phyloP scores from a whole-genome alignment of 2,888 invertebrate species.

The Stictocephala bisonia region DNA sequence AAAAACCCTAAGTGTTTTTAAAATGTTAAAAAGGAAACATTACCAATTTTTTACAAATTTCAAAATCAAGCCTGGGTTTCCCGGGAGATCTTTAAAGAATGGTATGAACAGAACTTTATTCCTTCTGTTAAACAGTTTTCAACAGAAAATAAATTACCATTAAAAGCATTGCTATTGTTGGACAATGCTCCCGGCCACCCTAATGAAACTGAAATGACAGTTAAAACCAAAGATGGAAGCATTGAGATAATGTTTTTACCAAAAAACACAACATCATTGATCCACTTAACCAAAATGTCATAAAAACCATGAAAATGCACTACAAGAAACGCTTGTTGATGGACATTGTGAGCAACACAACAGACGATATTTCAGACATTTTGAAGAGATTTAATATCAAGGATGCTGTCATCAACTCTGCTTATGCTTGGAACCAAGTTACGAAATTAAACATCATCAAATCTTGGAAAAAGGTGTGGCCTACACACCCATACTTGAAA shows the following conservation, averaged over 20 bases:
- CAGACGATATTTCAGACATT: neutral
- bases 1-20: neutral
- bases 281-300: too few relatives aligned
- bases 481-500: conserved; percentile 1
- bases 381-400: neutral
- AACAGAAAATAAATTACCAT: neutral
- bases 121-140: neutral
- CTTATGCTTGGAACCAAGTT: neutral
- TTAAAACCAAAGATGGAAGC: neutral
- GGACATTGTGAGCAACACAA: conserved; percentile 2
- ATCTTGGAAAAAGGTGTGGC: conserved; percentile 8
- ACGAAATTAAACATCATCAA: neutral
- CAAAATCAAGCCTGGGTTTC: neutral
- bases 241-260: conserved; percentile 7
- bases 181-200: neutral
- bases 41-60: conserved; percentile 4
- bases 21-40: neutral
- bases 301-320: neutral
- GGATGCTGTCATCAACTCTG: neutral
- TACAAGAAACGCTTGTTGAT: neutral
- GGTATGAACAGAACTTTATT: neutral
- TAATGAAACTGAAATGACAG: neutral
- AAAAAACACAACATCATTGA: neutral
- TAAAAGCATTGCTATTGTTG: neutral
- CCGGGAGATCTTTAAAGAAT: neutral